Percentiles rank a stretch among this genome's conserved stretches.
phyloP scores from a whole-genome alignment of 2,797 vertebrate genomes.

The Typhlichthys subterraneus region DNA sequence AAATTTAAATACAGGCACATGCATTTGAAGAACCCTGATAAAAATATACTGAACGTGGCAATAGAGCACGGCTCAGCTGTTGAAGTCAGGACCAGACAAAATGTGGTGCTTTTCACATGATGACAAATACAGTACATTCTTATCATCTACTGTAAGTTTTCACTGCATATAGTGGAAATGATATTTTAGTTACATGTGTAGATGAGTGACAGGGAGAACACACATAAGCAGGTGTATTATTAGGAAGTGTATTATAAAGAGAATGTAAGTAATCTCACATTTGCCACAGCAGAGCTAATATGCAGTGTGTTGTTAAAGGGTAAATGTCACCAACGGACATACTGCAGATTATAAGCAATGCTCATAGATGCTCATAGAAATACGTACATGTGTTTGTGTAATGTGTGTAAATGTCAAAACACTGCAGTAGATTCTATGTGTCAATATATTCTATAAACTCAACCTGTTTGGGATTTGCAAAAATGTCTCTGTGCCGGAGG shows the following conservation, averaged over 20 bases:
- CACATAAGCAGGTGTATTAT: too few species aligned
- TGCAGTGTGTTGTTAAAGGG: too few species aligned
- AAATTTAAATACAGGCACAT: constrained; percentile 65
- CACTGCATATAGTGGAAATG: constrained; percentile 45
- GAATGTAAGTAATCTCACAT: too few species aligned
- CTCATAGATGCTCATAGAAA: neutral
- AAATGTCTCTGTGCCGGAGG: constrained; percentile 56
- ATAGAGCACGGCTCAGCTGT: constrained; percentile 11
- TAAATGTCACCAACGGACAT: too few species aligned
- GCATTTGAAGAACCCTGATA: constrained; percentile 33
- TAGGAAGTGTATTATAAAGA: too few species aligned
- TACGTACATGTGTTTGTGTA: constrained; percentile 1
- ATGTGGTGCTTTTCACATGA: constrained; percentile 23
- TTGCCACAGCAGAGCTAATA: too few species aligned
- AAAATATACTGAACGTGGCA: constrained; percentile 46
- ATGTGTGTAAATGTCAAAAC: constrained; percentile 35
- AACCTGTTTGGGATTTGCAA: constrained; percentile 43
- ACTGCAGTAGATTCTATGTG: constrained; percentile 48
- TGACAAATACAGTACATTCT: constrained; percentile 46
- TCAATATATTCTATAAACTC: too few species aligned
- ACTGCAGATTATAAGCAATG: neutral
- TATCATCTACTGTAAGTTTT: constrained; percentile 40
- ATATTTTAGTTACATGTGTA: constrained; percentile 50
- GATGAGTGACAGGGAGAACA: constrained; percentile 47
- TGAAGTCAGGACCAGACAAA: constrained; percentile 7